Conservation (phyloP, 53 echinoderm and acorn worm species). For the Astropecten irregularis region DNA sequence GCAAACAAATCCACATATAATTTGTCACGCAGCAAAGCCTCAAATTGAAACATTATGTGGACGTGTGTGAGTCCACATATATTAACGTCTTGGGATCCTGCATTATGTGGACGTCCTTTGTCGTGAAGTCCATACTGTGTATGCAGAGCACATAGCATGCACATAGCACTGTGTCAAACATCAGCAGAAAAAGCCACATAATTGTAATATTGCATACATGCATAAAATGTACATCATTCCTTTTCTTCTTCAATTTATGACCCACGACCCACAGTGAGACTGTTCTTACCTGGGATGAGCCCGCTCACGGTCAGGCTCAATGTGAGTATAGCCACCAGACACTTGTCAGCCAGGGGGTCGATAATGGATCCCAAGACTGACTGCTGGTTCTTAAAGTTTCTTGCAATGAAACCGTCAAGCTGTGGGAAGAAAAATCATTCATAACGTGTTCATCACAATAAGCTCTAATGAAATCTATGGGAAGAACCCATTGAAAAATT, state of each 20-base stretch:
- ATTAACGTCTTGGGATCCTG: no score
- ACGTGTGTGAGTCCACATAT: no score
- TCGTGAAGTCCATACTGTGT: no score
- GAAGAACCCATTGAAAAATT: no score
- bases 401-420: conserved; percentile 96
- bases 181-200: no score
- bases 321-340: conserved; percentile 83
- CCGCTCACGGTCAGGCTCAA: conserved; percentile 80
- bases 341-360: conserved; percentile 95
- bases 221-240: neutral
- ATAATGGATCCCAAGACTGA: conserved; percentile 93
- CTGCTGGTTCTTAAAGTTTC: conserved; percentile 92
- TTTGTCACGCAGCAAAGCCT: no score
- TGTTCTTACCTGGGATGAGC: conserved; percentile 86
- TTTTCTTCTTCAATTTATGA: neutral
- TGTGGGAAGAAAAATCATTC: conserved; percentile 20
- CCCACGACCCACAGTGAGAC: neutral
- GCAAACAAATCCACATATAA: no score
- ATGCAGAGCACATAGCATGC: no score
- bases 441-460: no score
- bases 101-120: no score
- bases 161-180: no score
- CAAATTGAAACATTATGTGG: no score
- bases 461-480: neutral
- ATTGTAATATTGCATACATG: neutral